Evolutionary conservation across 2,797 vertebrate species (phyloP).

Genomic region (Tokudaia muenninki): DNA sequence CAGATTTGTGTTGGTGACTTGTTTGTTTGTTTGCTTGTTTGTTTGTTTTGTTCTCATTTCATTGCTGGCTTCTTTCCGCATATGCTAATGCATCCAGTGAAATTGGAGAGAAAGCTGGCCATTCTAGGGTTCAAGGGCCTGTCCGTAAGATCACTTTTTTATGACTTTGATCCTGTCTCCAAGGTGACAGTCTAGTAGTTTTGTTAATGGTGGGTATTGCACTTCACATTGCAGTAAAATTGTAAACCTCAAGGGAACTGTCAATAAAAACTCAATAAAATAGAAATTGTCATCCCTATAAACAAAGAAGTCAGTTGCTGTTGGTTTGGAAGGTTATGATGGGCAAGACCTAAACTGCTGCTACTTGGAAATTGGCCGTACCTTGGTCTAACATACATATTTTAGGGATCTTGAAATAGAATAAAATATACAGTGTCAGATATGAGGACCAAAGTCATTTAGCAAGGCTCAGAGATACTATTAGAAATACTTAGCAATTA

Average conservation of each 20-base stretch:
- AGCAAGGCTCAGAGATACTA: neutral
- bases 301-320: neutral
- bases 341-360: neutral
- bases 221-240: neutral
- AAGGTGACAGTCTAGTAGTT: neutral
- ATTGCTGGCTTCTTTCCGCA: neutral
- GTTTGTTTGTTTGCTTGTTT: neutral
- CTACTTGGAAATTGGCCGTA: neutral
- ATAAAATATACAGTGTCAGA: neutral
- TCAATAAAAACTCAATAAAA: neutral
- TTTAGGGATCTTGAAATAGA: neutral
- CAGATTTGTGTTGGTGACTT: neutral
- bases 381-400: neutral
- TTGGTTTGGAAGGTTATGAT: neutral
- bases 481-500: neutral
- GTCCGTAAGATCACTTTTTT: constrained; percentile 31
- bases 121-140: neutral
- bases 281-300: neutral
- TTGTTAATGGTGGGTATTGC: neutral
- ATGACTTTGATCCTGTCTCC: neutral
- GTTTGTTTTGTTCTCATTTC: rapidly evolving
- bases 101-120: neutral
- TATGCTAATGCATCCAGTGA: neutral
- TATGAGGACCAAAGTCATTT: neutral
- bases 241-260: neutral